Evolutionary conservation across 1,140 invertebrate genomes (phyloP).

Genomic region (Calephelis nemesis): DNA sequence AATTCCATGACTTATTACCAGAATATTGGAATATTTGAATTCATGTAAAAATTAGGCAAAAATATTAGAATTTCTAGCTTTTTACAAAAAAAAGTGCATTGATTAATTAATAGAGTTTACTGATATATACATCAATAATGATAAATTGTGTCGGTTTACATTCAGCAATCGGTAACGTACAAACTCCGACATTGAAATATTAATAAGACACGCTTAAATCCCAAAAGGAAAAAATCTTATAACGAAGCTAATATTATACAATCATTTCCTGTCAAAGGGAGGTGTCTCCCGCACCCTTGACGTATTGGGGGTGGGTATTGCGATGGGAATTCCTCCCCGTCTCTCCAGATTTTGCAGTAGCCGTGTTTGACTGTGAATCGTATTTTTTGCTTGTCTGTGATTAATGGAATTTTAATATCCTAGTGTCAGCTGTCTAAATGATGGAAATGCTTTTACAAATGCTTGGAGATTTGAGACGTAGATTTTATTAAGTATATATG

Average conservation of each 20-base stretch:
- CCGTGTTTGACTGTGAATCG: constrained; percentile 72
- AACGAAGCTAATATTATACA: constrained; percentile 79
- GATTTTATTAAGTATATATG: too few relatives aligned
- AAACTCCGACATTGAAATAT: constrained; percentile 13
- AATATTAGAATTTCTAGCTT: too few relatives aligned
- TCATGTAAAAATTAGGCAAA: too few relatives aligned
- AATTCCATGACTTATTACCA: too few relatives aligned
- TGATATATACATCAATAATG: too few relatives aligned
- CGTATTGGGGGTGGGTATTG: constrained; percentile 40
- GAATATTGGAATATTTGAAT: too few relatives aligned
- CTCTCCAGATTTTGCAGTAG: constrained; percentile 71
- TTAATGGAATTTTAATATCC: constrained; percentile 78
- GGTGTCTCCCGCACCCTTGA: constrained; percentile 44
- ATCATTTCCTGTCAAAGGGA: constrained; percentile 78
- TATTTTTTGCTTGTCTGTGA: constrained; percentile 70
- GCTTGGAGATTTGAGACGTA: neutral
- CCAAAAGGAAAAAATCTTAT: constrained; percentile 71
- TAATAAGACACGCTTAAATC: constrained; percentile 58
- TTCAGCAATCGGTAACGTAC: neutral
- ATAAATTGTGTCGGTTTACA: too few relatives aligned
- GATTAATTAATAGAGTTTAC: too few relatives aligned
- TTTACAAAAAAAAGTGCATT: too few relatives aligned
- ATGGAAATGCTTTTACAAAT: constrained; percentile 43
- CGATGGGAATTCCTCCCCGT: constrained; percentile 65
- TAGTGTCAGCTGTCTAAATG: constrained; percentile 56